phyloP scores from a whole-genome alignment of 2,113 vertebrate species.

The Semnornis frantzii region DNA sequence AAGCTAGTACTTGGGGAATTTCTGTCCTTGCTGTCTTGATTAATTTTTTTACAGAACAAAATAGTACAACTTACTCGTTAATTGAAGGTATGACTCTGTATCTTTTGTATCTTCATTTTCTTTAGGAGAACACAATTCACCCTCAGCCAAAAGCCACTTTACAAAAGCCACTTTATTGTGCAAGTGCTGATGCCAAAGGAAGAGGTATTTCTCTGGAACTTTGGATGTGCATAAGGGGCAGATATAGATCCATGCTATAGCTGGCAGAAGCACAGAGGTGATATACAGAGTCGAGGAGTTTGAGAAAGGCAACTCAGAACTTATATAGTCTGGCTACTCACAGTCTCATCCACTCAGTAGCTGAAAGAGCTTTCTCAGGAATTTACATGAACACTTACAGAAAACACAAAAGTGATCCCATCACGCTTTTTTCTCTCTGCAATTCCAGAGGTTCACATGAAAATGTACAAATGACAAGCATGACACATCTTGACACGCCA shows the following conservation, averaged over 20 bases:
- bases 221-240: background rate
- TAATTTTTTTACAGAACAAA: background rate
- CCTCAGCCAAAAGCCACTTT: background rate
- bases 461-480: background rate
- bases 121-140: background rate
- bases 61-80: background rate
- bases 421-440: background rate
- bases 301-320: background rate
- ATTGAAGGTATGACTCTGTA: background rate
- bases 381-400: background rate
- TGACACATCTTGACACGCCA: background rate
- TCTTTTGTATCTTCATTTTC: background rate
- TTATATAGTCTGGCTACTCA: background rate
- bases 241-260: accelerated
- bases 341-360: background rate
- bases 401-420: background rate
- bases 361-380: background rate
- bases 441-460: background rate
- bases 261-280: background rate
- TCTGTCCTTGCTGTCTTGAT: background rate
- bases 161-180: background rate
- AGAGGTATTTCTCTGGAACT: background rate
- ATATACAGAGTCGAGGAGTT: background rate
- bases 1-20: background rate
- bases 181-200: background rate